Percentiles rank a stretch among this genome's conserved stretches.
Evolutionary conservation across 2,113 vertebrate species (phyloP).

Genomic region (Microtus ochrogaster): DNA sequence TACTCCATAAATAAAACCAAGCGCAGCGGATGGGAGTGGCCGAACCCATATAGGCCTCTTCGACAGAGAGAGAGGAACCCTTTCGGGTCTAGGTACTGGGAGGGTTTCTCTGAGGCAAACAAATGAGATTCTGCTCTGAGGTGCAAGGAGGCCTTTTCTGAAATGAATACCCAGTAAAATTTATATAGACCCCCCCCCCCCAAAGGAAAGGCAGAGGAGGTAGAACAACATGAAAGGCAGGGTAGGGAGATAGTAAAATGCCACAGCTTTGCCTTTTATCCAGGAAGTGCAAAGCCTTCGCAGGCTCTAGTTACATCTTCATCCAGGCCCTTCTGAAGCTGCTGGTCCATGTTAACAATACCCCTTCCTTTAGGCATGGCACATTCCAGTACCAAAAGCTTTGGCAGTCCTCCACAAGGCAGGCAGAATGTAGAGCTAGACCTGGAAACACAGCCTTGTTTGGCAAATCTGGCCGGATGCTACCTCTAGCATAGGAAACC

Average conservation of each 20-base stretch:
- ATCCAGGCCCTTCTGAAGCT: constrained; percentile 17
- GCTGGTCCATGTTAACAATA: neutral
- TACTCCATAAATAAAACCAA: constrained; percentile 29
- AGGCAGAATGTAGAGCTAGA: neutral
- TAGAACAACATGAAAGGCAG: constrained; percentile 43
- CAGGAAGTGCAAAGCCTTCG: constrained; percentile 35
- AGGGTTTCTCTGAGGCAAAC: constrained; percentile 49
- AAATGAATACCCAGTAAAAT: constrained; percentile 71
- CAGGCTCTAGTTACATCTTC: neutral
- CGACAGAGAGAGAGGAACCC: neutral
- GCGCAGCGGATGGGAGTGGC: neutral
- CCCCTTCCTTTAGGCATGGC: neutral
- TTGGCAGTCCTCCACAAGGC: neutral
- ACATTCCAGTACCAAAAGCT: neutral
- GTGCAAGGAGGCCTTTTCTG: constrained; percentile 49
- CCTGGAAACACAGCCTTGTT: neutral
- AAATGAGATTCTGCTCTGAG: constrained; percentile 62
- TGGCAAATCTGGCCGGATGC: neutral
- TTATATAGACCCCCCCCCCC: constrained; percentile 52
- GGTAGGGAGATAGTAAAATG: constrained; percentile 64
- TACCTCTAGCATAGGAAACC: neutral
- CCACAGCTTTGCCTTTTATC: constrained; percentile 45
- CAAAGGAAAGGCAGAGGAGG: constrained; percentile 58
- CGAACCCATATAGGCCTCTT: neutral
- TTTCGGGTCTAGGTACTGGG: constrained; percentile 22